phyloP scores from a whole-genome alignment of 2,797 vertebrate genomes.

The Loriculus beryllinus region DNA sequence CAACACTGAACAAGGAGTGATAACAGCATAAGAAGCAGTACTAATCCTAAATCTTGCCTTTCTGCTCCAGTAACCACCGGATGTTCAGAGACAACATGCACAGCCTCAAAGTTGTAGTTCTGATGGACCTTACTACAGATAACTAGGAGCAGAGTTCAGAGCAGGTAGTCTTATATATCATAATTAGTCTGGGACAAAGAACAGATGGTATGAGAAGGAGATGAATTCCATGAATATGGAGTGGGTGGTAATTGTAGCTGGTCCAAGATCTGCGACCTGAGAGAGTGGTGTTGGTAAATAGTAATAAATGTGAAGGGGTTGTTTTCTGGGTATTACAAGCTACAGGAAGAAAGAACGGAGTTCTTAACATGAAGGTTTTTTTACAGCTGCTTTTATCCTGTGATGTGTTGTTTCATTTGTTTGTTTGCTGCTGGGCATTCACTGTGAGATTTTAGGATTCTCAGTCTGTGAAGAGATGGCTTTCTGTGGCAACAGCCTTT shows the following conservation, averaged over 20 bases:
- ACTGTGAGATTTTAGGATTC: conserved; percentile 4
- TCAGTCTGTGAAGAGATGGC: background rate
- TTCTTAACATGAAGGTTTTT: conserved; percentile 19
- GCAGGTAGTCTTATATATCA: conserved; percentile 68
- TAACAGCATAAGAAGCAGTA: background rate
- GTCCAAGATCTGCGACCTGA: conserved; percentile 47
- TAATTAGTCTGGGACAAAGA: conserved; percentile 71
- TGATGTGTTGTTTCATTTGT: conserved; percentile 38
- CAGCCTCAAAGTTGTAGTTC: background rate
- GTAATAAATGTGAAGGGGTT: conserved; percentile 52
- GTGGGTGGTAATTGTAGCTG: conserved; percentile 67
- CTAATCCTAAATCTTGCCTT: background rate
- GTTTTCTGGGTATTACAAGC: conserved; percentile 30
- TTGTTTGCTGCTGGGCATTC: conserved; percentile 38
- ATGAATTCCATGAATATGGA: conserved; percentile 57
- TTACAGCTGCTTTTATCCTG: conserved; percentile 38
- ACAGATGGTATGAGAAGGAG: conserved; percentile 71
- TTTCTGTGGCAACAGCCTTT: background rate
- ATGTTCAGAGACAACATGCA: background rate
- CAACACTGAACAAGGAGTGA: background rate
- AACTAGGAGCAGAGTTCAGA: conserved; percentile 40
- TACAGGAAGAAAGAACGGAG: conserved; percentile 36
- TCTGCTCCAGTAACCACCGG: background rate
- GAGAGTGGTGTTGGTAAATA: conserved; percentile 31
- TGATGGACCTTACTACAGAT: conserved; percentile 33